Conservation (phyloP, 2,888 invertebrate species). For the Pasiphila rectangulata region DNA sequence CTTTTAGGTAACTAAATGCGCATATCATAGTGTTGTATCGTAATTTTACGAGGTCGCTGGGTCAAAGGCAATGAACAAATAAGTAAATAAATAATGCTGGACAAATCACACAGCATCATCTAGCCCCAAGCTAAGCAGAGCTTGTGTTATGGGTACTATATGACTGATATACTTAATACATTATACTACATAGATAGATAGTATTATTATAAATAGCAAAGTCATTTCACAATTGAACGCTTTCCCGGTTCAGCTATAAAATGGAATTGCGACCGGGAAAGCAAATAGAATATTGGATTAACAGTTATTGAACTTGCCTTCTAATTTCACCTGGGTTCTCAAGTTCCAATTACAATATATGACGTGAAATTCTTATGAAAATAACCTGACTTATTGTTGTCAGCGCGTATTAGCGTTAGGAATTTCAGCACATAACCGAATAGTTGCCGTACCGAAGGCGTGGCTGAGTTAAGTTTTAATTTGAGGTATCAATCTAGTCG, state of each 20-base stretch:
- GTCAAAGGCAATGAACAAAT: no score
- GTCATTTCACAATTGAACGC: conserved; percentile 22
- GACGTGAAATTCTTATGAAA: neutral
- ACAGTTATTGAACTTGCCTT: conserved; percentile 6
- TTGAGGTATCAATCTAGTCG: neutral
- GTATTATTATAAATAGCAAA: conserved; percentile 20
- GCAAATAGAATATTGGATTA: conserved; percentile 21
- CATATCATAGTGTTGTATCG: neutral
- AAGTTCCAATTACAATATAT: neutral
- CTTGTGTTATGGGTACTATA: no score
- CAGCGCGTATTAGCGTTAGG: neutral
- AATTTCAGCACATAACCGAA: conserved; percentile 3
- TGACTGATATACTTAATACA: no score
- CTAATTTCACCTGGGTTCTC: neutral
- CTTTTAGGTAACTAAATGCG: conserved; percentile 6
- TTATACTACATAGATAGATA: neutral
- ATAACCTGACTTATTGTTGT: neutral
- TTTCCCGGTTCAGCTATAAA: conserved; percentile 20
- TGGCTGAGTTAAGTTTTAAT: conserved; percentile 23
- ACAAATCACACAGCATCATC: no score
- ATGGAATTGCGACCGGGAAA: conserved; percentile 15
- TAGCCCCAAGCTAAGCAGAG: no score
- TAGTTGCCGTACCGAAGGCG: conserved; percentile 10
- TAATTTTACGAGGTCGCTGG: conserved; percentile 13
- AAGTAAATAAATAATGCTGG: no score